Base-by-base conservation (phyloP, 2,888 invertebrate species). In the Calliopum simillimum region DNA sequence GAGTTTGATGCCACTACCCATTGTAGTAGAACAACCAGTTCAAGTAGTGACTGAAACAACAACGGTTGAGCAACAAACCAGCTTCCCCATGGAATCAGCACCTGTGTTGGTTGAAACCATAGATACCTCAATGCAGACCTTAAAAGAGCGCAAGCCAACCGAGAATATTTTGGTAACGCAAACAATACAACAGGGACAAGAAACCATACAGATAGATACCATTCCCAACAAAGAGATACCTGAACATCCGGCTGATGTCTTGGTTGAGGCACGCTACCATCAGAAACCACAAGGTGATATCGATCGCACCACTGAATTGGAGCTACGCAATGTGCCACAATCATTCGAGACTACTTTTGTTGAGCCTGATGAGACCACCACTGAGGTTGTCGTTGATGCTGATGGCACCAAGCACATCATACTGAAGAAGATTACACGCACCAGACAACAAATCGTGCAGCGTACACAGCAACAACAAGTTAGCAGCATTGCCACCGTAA, bases 351-450 rank as follows among this genome's bases (percentile, higher is more conserved):
- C 94, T 0, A 89, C 94, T 4, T 90, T 94, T 82, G 90, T 93
- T 1, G 94, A 94, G 82, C 94, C 94, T 0, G 94, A 93, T 82
- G 92, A 94, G 81, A 93, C 94, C 2, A 94, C 93, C 0, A 94
- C 94, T 0, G 92, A 94, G 3, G 89, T 93, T n/a, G 90, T 92
- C 0, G 90, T 91, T 0, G 94, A 93, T 78, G 90, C 94, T 19
- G 94, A 94, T 82, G 94, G 94, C 4, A 93, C 93, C 0, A 94
- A 92, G 80, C 88, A 93, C 76, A 93, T 94, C 63, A 92, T 94
- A 69, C 91, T 94, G 0, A 91, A 89, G 75, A 94, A 93, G 84
- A 82, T 93, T 5, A 89, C 92, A 67, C 89, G 90, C 78, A 93
- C 92, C 0, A 88, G 90, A 59, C 91, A 92, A 79, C 91, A 93